Base-by-base conservation (phyloP, 2,797 vertebrate genomes). In the Enteromius paludinosus region DNA sequence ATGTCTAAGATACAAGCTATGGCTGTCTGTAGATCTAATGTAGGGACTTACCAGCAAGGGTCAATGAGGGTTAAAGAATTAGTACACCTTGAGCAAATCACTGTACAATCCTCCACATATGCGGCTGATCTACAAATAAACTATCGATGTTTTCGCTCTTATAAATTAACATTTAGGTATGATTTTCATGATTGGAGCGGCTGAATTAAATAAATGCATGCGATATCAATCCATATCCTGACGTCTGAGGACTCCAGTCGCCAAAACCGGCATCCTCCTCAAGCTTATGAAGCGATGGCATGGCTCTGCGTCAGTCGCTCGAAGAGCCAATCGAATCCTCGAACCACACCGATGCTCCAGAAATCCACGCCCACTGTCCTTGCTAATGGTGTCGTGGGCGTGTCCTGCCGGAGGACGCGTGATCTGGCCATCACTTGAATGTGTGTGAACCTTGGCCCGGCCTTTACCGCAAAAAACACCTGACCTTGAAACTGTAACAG, bases 341-440 rank as follows among this genome's bases (percentile, higher is more conserved):
- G 84, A 43, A 81, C 45, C 78, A 82, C 6, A 71, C 68, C 17
- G 12, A 28, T 38, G n/a, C 59, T 43, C 23, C 3, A 7, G 5
- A 41, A 83, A 15, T 0, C 88, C 91, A 88, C 91, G 89, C 93
- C 92, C 88, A 79, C 87, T 92, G 87, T 75, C 86, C 11, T 12
- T 70, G 89, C 87, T 41, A 83, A 92, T 90, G 0, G 1, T 12
- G 8, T 45, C 18, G 15, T 41, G 84, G 93, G 92, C 83, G 70
- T 85, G 88, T 74, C 54, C 56, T 72, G 45, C 33, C 47, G 0
- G 84, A 81, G 74, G 79, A 90, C 93, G 90, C 88, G 87, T 90
- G 81, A 94, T 94, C 94, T 93, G 88, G 62, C 91, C 92, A 93
- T 87, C 7, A 41, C 59, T 79, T 74, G 59, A 78, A 85, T 81